Evolutionary conservation across 2,888 invertebrate species (phyloP), one percentile per base, ranked within the genome.

Genomic region (Campopleginae sp.): DNA sequence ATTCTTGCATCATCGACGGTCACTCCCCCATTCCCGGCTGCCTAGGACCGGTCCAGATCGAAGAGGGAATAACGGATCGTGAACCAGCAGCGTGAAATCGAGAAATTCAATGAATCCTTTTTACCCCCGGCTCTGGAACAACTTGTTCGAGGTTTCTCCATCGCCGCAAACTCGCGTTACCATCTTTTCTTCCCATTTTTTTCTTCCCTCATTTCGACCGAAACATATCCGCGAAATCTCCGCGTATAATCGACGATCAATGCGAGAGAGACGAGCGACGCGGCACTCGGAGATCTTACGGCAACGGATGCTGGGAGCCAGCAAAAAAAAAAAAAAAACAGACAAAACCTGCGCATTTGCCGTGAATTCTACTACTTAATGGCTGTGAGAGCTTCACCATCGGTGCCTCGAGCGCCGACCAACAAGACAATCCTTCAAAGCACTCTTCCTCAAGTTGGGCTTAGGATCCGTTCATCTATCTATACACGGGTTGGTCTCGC

Each of bases 221-320:
- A 27, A 74, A 83, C 76, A 63, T 72, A 85, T 81, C 84, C 80
- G 86, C 87, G 61, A 86, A 86, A 82, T 84, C 85, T 87, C 80
- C 83, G 86, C 86, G 86, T 76, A 88, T 89, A 89, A 89, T 89
- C 80, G 86, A 86, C 81, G 85, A 85, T 88, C 87, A 89, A 89
- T 89, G 87, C 85, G 75, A 79, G n/a, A 61, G 66, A 83, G 58
- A 33, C 14, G 58, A 63, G 12, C 27, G 48, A 66, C 12, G 12
- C 27, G 12, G 58, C 14, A 58, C 14, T 58, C 58, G 27, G 14
- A 14, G 14, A 58, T 58, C 14, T 58, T 27, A 58, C 58, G 27
- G 58, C 10, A 33, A 38, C 31, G 38, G 54, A 42, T 63, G 44
- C 23, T 46, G 70, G 19, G 12, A 74, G 23, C 17, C 14, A 12